Evolutionary conservation across 2,888 invertebrate species (phyloP), one percentile per base, ranked within the genome.

Genomic region (Portevinia maculata): DNA sequence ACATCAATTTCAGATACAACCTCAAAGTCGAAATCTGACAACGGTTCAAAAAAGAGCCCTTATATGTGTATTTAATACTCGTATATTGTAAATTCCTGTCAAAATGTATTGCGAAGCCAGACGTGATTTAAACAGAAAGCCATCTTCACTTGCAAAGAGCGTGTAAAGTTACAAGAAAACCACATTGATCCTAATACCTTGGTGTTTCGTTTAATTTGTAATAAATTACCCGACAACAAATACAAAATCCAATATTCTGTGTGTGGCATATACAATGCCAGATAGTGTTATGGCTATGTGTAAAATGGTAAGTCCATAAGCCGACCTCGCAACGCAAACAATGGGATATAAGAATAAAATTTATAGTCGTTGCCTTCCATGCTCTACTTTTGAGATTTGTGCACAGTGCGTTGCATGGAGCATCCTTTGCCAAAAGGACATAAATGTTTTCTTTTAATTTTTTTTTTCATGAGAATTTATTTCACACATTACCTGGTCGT

Each of bases 401-500:
- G 37, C 21, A 9, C 46, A 21, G 11, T 57, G 55, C 30, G 19
- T 57, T 64, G 48, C 55, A 65, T 17, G 6, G 13, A 60, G 50
- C 19, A 60, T 44, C 52, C 50, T 24, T 34, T 52, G 15, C 46
- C 46, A 13, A 59, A 30, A 32, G 28, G 57, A 32, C 28, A 59
- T 39, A 59, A 52, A 41, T 53, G 52, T 46, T 46, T 46, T 19
- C 7, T 13, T 28, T 48, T 37, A 60, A 21, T 37, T 41, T 62
- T 39, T 71, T 37, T 19, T 17, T 24, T 24, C 24, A 5, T 21
- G 13, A 50, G 32, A 67, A 73, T 79, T 74, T 74, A 79, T 79
- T 74, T 37, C 62, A 55, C 55, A 53, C 73, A 57, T 75, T 75
- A 79, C 79, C 79, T 79, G 75, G 37, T 28, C 50, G 57, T 55